Evolutionary conservation across 2,888 invertebrate species (phyloP).

Genomic region (Harpagoxenus sublaevis): DNA sequence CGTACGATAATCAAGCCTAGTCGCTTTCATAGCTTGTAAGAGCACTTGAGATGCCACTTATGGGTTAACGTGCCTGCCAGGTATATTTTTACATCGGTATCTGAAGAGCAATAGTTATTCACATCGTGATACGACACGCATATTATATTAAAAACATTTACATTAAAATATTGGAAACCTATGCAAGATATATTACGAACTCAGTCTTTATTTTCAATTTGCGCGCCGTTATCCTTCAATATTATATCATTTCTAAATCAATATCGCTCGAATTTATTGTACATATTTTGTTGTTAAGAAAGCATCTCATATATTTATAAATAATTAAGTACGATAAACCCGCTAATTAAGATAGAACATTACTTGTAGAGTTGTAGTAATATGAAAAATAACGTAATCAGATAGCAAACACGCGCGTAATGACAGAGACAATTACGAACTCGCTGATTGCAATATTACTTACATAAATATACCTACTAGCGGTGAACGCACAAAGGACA

Average conservation of each 20-base stretch:
- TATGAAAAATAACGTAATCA: slow-evolving; percentile 43
- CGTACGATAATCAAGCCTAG: slow-evolving; percentile 61
- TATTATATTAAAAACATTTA: not conserved
- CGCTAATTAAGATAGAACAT: slow-evolving; percentile 52
- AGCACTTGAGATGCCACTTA: slow-evolving; percentile 60
- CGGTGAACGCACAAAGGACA: slow-evolving; percentile 12
- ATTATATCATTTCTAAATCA: slow-evolving; percentile 1
- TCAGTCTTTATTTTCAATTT: not conserved
- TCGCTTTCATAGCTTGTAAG: slow-evolving; percentile 43
- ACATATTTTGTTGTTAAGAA: not conserved
- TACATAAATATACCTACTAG: slow-evolving; percentile 43
- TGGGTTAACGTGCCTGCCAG: slow-evolving; percentile 40
- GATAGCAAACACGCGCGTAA: slow-evolving; percentile 50
- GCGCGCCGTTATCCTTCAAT: not conserved
- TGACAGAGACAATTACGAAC: slow-evolving; percentile 56
- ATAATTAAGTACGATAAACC: not conserved
- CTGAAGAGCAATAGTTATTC: slow-evolving; percentile 8
- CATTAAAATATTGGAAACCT: not conserved
- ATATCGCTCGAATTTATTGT: not conserved
- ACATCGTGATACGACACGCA: not conserved
- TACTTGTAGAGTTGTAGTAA: slow-evolving; percentile 53
- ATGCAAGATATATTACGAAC: not conserved
- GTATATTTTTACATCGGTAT: slow-evolving; percentile 56
- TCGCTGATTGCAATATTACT: slow-evolving; percentile 64
- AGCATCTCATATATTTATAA: not conserved